Conservation (phyloP, 2,797 vertebrate species). For the Adrianichthys oophorus region DNA sequence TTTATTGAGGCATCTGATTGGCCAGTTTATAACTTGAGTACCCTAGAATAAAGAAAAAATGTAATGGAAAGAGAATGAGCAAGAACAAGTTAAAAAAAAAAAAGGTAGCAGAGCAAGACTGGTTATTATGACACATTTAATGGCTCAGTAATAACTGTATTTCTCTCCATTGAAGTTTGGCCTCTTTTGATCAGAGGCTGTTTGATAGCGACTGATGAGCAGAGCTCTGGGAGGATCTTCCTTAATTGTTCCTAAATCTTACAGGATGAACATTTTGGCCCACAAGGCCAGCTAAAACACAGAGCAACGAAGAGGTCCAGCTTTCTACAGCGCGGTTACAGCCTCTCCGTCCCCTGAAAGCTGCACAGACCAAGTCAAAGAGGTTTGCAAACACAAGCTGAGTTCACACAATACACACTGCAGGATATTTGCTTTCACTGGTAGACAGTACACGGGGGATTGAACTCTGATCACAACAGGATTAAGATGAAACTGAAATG, state of each 20-base stretch:
- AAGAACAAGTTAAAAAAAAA: too few species aligned
- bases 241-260: constrained; percentile 12
- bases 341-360: constrained; percentile 7
- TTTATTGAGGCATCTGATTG: too few species aligned
- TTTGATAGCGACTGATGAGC: constrained; percentile 47
- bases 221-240: constrained; percentile 50
- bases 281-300: constrained; percentile 44
- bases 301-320: constrained; percentile 22
- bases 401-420: constrained; percentile 14
- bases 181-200: constrained; percentile 5
- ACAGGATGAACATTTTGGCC: constrained; percentile 19
- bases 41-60: too few species aligned
- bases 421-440: constrained; percentile 23
- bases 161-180: too few species aligned
- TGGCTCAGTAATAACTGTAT: too few species aligned
- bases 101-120: too few species aligned
- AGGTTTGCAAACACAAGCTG: constrained; percentile 6
- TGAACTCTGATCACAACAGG: constrained; percentile 49
- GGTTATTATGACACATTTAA: too few species aligned
- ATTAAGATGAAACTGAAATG: constrained; percentile 28
- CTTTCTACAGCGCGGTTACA: constrained; percentile 42
- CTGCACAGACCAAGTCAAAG: constrained; percentile 28
- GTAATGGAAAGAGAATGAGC: too few species aligned
- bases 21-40: too few species aligned
- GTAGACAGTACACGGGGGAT: constrained; percentile 16